These are phyloP conservation scores for Asbolus verrucosus DNA, from an alignment of 1,140 invertebrate species.

Conservation along the genomic window DNA sequence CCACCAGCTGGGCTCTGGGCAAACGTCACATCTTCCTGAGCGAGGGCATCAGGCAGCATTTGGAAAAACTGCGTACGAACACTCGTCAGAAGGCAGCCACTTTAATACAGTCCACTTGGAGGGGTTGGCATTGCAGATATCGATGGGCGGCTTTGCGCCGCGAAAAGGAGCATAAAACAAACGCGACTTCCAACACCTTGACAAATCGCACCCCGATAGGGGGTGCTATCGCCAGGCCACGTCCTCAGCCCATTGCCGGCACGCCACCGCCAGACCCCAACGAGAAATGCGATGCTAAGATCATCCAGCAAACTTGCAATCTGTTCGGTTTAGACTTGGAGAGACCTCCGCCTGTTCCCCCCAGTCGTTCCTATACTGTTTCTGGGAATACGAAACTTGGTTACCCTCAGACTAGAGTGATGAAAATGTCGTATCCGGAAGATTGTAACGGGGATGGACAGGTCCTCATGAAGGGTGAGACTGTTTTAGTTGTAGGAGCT, in stretches of 20 bases:
- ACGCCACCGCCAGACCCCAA: constrained; percentile 81
- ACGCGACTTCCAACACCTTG: constrained; percentile 57
- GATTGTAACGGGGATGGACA: constrained; percentile 67
- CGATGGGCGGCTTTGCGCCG: constrained; percentile 75
- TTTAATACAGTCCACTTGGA: constrained; percentile 84
- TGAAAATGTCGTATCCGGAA: constrained; percentile 89
- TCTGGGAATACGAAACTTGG: constrained; percentile 91
- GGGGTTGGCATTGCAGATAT: constrained; percentile 80
- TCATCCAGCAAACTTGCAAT: constrained; percentile 89
- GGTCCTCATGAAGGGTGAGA: constrained; percentile 82
- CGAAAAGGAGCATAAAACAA: constrained; percentile 63
- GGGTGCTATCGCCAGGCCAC: constrained; percentile 69
- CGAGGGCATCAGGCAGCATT: constrained; percentile 90
- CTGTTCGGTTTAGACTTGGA: constrained; percentile 91
- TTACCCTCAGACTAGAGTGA: constrained; percentile 91
- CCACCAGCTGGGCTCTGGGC: constrained; percentile 90
- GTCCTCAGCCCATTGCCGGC: constrained; percentile 90
- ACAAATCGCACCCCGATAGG: constrained; percentile 44
- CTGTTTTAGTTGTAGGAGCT: constrained; percentile 84
- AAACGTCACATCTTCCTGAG: constrained; percentile 94
- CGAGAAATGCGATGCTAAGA: constrained; percentile 86
- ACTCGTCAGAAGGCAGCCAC: constrained; percentile 83
- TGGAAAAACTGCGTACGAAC: constrained; percentile 84
- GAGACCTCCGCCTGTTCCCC: constrained; percentile 89
- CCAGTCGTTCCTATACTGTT: constrained; percentile 89